Base-by-base conservation (phyloP, 2,888 invertebrate genomes). In the Philopedon plagiatum region DNA sequence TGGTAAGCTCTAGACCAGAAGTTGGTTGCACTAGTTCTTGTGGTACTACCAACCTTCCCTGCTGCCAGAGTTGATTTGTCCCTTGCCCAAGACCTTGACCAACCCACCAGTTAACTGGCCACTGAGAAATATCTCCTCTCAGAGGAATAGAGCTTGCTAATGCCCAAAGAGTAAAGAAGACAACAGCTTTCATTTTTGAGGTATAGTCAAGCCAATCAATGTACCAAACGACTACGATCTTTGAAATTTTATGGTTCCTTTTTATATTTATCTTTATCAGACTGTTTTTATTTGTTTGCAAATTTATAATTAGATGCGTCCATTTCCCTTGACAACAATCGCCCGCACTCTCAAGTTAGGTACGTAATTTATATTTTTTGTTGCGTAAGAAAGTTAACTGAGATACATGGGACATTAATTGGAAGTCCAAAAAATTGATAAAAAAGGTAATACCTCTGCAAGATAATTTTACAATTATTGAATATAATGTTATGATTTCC, bases 331-430 rank as follows among this genome's bases (percentile, higher is more conserved):
- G 15, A n/a, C n/a, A n/a, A n/a, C n/a, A n/a, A n/a, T 29, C 29
- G 19, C 29, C 4, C 29, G 29, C 23, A 26, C n/a, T n/a, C n/a
- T n/a, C n/a, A 46, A 46, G 15, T 8, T 44, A 11, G 5, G 19
- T 4, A 11, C 18, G 64, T 41, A 66, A 66, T 39, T 3, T 29
- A 29, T 57, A 44, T 66, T 66, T 57, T 57, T 44, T 66, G 21
- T 64, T 64, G 64, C 64, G 26, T 64, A 64, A 64, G 64, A 56
- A 64, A 64, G 32, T 62, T 61, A 26, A 18, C 46, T 46, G 9
- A 39, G 29, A 32, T 34, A 34, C 34, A 34, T n/a, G n/a, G n/a
- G n/a, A n/a, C n/a, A n/a, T n/a, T n/a, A n/a, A n/a, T n/a, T n/a
- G n/a, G n/a, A n/a, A n/a, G n/a, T n/a, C n/a, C n/a, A n/a, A n/a